A percentile compares a stretch with the other conserved stretches of the same genome.
These are phyloP conservation scores for Bubo bubo DNA, from an alignment of 2,113 vertebrate genomes.

Conservation along the genomic window DNA sequence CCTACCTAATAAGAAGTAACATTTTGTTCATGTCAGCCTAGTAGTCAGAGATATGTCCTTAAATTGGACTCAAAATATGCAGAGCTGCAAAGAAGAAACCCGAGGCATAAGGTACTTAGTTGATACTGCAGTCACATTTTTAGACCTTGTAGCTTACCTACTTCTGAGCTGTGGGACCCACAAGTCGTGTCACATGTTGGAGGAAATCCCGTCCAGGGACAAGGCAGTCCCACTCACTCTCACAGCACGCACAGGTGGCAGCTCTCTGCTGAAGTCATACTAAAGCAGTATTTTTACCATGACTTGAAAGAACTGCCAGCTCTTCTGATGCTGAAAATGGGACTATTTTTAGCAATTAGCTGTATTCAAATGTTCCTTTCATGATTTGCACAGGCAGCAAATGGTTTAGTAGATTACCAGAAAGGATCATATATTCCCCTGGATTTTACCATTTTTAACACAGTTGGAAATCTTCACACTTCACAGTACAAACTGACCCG, in stretches of 20 bases:
- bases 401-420: not conserved
- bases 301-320: conserved; percentile 20
- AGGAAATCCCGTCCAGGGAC: not conserved
- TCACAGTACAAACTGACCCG: not conserved
- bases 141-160: not conserved
- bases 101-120: accelerated
- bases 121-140: not conserved
- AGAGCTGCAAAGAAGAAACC: not conserved
- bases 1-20: not conserved
- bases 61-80: not conserved
- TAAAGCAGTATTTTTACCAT: conserved; percentile 29
- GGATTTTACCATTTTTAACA: not conserved
- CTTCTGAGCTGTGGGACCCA: not conserved
- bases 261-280: conserved; percentile 18
- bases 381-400: not conserved
- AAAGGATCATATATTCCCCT: not conserved
- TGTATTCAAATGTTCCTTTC: not conserved
- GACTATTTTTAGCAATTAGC: conserved; percentile 40
- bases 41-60: not conserved
- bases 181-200: not conserved
- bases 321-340: conserved; percentile 18
- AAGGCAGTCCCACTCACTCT: not conserved
- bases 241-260: not conserved
- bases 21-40: not conserved
- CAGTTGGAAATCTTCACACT: not conserved